These are phyloP conservation scores for Thamnophis elegans DNA, from an alignment of 2,797 vertebrate species.

Conservation along the genomic window DNA sequence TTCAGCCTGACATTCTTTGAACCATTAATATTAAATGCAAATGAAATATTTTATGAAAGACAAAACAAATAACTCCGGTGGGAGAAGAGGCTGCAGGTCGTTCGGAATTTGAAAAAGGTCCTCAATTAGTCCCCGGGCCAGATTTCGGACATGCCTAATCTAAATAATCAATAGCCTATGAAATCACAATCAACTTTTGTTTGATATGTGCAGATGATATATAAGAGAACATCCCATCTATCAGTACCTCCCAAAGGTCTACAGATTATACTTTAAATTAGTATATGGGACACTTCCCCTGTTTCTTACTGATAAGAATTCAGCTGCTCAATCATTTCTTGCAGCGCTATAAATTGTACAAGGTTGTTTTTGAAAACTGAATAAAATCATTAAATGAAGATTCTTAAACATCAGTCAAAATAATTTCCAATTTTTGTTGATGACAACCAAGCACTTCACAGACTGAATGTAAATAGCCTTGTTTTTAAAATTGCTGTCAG, in stretches of 20 bases:
- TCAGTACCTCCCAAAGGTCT: conserved; percentile 7
- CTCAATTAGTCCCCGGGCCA: too few relatives aligned
- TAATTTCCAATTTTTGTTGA: neutral
- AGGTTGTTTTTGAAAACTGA: neutral
- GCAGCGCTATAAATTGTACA: neutral
- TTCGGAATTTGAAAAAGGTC: too few relatives aligned
- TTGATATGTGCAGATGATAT: neutral
- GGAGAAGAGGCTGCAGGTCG: too few relatives aligned
- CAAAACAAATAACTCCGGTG: too few relatives aligned
- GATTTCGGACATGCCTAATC: too few relatives aligned
- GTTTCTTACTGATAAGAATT: conserved; percentile 26
- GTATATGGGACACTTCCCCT: conserved; percentile 40
- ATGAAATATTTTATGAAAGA: too few relatives aligned
- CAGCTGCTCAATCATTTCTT: conserved; percentile 25
- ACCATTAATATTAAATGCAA: too few relatives aligned
- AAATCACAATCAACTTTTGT: conserved; percentile 29
- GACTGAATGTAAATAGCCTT: neutral
- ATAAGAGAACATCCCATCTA: conserved; percentile 25
- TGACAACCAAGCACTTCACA: neutral
- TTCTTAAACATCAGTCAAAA: neutral
- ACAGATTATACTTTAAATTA: conserved; percentile 41
- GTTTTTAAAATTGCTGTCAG: neutral
- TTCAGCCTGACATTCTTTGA: too few relatives aligned
- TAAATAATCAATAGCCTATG: conserved; percentile 54
- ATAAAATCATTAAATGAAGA: neutral